These are phyloP conservation scores for Helobdella robusta DNA, from an alignment of 2,888 invertebrate species.

Conservation along the genomic window DNA sequence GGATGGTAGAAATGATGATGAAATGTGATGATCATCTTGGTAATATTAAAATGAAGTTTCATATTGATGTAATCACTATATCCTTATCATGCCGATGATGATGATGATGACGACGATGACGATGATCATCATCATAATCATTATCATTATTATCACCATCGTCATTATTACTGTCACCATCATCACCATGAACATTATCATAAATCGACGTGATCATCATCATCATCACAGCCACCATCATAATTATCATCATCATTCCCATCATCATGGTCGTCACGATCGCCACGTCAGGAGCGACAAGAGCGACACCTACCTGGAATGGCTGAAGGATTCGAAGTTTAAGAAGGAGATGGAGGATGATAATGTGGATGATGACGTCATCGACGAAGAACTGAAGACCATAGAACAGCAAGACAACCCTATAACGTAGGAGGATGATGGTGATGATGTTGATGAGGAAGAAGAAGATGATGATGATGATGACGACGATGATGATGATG, in stretches of 20 bases:
- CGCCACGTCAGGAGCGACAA: conserved; percentile 23
- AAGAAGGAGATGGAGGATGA: conserved; percentile 25
- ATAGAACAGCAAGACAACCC: conserved; percentile 23
- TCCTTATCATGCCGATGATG: no score
- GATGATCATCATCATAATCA: conserved; percentile 2
- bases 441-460: no score
- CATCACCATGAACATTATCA: background rate
- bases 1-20: no score
- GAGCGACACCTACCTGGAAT: conserved; percentile 19
- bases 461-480: no score
- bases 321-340: conserved; percentile 25
- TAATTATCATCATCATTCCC: background rate
- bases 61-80: no score
- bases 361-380: conserved; percentile 25
- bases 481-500: no score
- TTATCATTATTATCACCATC: background rate
- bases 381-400: conserved; percentile 24
- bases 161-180: background rate
- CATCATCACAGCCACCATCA: background rate
- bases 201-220: background rate
- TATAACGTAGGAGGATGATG: conserved; percentile 20
- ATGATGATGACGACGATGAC: background rate
- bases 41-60: no score
- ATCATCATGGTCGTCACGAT: background rate
- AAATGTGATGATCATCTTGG: no score